phyloP scores from a whole-genome alignment of 2,797 vertebrate genomes.

The Gephyroberyx darwinii region DNA sequence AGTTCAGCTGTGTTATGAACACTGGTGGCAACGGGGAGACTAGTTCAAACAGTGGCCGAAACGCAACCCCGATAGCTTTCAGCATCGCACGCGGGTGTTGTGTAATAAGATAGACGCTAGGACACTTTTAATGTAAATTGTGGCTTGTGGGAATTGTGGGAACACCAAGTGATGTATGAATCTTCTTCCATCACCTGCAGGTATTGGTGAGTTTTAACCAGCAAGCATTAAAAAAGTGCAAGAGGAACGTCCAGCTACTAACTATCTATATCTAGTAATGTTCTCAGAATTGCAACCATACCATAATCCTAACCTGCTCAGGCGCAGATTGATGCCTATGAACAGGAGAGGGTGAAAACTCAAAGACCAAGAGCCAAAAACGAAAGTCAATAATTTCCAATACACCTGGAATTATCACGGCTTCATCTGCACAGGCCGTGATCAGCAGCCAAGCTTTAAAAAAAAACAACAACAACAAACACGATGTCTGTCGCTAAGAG shows the following conservation, averaged over 20 bases:
- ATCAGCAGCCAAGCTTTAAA: constrained; percentile 30
- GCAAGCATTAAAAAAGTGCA: constrained; percentile 1
- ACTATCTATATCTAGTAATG: not conserved
- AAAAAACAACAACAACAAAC: constrained; percentile 5
- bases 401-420: constrained; percentile 10
- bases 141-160: not conserved
- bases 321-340: too few species aligned
- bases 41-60: constrained; percentile 36
- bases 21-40: constrained; percentile 51
- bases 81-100: constrained; percentile 8
- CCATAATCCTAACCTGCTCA: too few species aligned
- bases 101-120: not conserved
- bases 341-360: not conserved
- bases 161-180: not conserved
- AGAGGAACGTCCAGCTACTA: not conserved
- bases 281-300: not conserved
- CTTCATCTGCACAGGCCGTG: constrained; percentile 16
- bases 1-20: constrained; percentile 53
- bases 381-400: constrained; percentile 23
- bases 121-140: constrained; percentile 6
- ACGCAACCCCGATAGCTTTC: constrained; percentile 31
- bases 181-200: not conserved
- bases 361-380: constrained; percentile 28
- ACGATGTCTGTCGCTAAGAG: constrained; percentile 10
- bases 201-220: constrained; percentile 1